phyloP scores from a whole-genome alignment of 1,140 invertebrate species.

The Oedothorax gibbosus region DNA sequence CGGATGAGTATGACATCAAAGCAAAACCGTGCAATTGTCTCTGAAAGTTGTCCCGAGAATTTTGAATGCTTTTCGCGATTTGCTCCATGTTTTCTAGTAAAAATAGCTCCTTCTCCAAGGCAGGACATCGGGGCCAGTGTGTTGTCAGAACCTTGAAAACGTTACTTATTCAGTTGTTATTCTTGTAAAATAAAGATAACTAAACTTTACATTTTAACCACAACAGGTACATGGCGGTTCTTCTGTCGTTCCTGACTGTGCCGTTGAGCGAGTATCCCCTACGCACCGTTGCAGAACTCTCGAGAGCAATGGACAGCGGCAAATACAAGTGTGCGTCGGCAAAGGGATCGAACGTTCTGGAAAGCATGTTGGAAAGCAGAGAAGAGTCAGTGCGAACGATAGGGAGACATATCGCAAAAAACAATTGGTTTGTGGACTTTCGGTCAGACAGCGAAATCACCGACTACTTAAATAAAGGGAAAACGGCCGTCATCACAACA shows the following conservation, averaged over 20 bases:
- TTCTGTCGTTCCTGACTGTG: constrained; percentile 1
- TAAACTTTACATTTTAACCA: not conserved
- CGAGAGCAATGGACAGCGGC: not conserved
- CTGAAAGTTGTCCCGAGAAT: too few relatives aligned
- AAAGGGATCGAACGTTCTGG: not conserved
- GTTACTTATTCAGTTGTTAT: too few relatives aligned
- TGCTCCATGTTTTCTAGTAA: too few relatives aligned
- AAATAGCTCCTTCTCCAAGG: too few relatives aligned
- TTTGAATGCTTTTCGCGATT: too few relatives aligned
- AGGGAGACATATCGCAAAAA: not conserved
- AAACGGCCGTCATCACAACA: not conserved
- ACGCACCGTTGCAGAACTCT: not conserved
- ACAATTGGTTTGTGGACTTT: not conserved
- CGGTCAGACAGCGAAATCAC: not conserved
- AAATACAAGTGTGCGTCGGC: not conserved
- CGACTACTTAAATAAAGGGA: not conserved
- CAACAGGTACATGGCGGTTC: not conserved
- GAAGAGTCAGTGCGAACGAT: not conserved
- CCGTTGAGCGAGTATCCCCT: not conserved
- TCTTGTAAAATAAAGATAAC: too few relatives aligned
- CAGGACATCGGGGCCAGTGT: too few relatives aligned
- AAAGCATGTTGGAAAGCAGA: not conserved
- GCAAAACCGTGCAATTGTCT: too few relatives aligned
- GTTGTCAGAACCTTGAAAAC: too few relatives aligned
- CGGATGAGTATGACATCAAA: too few relatives aligned